phyloP scores from a whole-genome alignment of 2,113 vertebrate species.

The Mustelus asterias region DNA sequence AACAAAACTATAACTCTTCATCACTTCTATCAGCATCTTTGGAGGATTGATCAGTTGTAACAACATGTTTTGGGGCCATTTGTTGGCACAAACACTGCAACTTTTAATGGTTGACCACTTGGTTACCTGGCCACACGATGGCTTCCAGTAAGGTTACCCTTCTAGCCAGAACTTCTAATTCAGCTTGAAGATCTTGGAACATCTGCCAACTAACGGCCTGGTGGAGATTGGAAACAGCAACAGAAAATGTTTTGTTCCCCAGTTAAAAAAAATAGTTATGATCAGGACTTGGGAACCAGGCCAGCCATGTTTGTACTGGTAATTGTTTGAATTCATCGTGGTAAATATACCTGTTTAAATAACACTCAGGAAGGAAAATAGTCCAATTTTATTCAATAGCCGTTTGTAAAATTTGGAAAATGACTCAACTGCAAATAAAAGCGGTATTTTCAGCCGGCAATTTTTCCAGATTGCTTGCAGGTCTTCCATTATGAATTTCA shows the following conservation, averaged over 20 bases:
- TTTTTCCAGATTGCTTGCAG: background rate
- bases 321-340: background rate
- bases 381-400: background rate
- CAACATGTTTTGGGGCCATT: background rate
- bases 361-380: background rate
- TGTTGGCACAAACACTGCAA: slow-evolving; percentile 8
- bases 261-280: slow-evolving; percentile 11
- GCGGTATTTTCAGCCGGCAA: background rate
- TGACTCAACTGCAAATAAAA: background rate
- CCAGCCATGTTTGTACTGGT: background rate
- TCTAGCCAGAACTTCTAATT: slow-evolving; percentile 96
- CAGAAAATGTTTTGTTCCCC: slow-evolving; percentile 46
- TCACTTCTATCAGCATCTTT: background rate
- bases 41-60: background rate
- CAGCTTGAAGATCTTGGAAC: slow-evolving; percentile 91
- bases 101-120: slow-evolving; percentile 30
- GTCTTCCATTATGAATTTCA: background rate
- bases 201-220: slow-evolving; percentile 97
- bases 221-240: slow-evolving; percentile 81
- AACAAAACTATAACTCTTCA: background rate
- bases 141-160: slow-evolving; percentile 98
- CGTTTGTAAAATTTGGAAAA: background rate
- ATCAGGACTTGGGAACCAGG: slow-evolving; percentile 20
- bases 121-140: slow-evolving; percentile 99
- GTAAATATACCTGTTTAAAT: background rate